A percentile compares a stretch with the other conserved stretches of the same genome.
Conservation (phyloP, 2,888 invertebrate species). For the Mimumesa dahlbomi region DNA sequence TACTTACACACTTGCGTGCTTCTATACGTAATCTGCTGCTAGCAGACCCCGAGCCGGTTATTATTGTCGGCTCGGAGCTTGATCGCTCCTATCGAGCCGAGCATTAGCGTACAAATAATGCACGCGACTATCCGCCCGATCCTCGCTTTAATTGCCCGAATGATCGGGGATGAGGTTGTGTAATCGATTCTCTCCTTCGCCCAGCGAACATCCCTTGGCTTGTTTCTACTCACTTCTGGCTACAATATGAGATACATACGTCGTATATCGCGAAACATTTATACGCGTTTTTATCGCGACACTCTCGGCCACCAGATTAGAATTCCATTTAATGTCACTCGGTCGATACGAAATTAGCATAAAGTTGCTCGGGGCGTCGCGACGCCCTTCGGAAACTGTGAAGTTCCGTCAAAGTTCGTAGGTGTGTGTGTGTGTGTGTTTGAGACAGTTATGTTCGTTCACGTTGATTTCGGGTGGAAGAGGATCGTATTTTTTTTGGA, state of each 20-base stretch:
- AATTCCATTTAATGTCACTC: conserved; percentile 34
- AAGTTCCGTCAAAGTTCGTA: conserved; percentile 12
- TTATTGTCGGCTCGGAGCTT: conserved; percentile 55
- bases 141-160: conserved; percentile 55
- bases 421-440: too few relatives aligned
- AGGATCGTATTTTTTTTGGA: too few relatives aligned
- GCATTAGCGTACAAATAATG: conserved; percentile 61
- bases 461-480: too few relatives aligned
- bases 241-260: neutral
- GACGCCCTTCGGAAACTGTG: conserved; percentile 8
- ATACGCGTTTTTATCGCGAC: conserved; percentile 18
- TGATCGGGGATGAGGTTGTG: conserved; percentile 44
- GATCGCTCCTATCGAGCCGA: conserved; percentile 55
- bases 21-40: conserved; percentile 45
- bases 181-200: conserved; percentile 40
- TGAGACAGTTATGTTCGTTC: too few relatives aligned
- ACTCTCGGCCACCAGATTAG: too few relatives aligned
- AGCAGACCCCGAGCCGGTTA: conserved; percentile 52
- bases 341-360: conserved; percentile 37
- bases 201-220: too few relatives aligned
- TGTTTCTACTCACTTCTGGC: neutral
- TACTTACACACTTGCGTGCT: conserved; percentile 34
- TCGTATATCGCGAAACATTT: conserved; percentile 18
- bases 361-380: conserved; percentile 25
- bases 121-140: conserved; percentile 44